Evolutionary conservation across 2,113 vertebrate genomes (phyloP), one percentile per base, ranked within the genome.

Genomic region (Daubentonia madagascariensis): DNA sequence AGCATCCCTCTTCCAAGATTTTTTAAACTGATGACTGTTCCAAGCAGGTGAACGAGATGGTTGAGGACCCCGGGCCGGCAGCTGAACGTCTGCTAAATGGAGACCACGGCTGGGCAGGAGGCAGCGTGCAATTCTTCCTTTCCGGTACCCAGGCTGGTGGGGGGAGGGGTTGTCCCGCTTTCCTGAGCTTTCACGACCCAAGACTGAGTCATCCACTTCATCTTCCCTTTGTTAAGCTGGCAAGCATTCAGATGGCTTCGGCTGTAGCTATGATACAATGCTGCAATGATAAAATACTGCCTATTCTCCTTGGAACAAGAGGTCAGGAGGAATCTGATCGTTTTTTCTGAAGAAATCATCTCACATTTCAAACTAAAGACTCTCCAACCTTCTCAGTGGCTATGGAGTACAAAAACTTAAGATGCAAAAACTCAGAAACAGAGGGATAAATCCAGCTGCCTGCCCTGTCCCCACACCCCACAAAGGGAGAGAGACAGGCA

Each of bases 281-380:
- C 88, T 0, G 6, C 76, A 30, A 2, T 93, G 93, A 97, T 93
- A 83, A 97, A 97, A 85, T 20, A 75, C 96, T 25, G 61, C 61
- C 93, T 97, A 18, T 91, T 94, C 97, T 98, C 95, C 97, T 89
- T 65, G 70, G 96, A 96, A 91, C 95, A 86, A 86, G 96, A 97
- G 97, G 96, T 93, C 89, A 30, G 76, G 93, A 94, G 85, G 85
- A 94, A 85, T 85, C 95, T 20, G 81, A 97, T 85, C 98, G 68
- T 96, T 96, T 96, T 89, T 93, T 78, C 97, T 89, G 67, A 89
- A 75, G 96, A 98, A 97, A 94, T 96, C 93, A 96, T 95, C 95
- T 93, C 79, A 65, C 93, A 70, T 94, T 94, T 97, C 96, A 97
- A 96, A 91, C 81, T 40, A 73, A 80, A 96, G 93, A 17, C 89